Conservation (phyloP, 2,113 vertebrate species). For the Sphyrna mokarran region DNA sequence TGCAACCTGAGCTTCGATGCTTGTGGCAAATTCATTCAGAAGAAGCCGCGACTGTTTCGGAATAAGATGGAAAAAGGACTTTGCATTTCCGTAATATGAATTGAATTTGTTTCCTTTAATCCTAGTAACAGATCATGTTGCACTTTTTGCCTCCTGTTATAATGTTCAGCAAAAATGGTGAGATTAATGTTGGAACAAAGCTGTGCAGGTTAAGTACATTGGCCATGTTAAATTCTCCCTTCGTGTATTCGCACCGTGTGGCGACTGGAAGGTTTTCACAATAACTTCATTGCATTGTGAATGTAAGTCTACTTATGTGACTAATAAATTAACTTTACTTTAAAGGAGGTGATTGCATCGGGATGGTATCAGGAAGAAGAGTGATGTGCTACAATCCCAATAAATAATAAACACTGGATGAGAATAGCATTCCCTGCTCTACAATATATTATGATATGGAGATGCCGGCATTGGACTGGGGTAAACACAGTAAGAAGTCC, state of each 20-base stretch:
- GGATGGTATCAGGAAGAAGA: not conserved
- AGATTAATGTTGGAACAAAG: not conserved
- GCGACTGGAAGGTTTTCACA: too few relatives aligned
- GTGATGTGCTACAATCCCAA: not conserved
- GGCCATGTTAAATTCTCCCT: too few relatives aligned
- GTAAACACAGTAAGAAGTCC: too few relatives aligned
- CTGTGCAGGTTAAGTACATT: too few relatives aligned
- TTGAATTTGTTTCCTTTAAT: not conserved
- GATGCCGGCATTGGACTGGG: too few relatives aligned
- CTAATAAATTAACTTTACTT: too few relatives aligned
- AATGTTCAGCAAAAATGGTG: not conserved
- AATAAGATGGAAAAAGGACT: not conserved
- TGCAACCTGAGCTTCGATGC: not conserved
- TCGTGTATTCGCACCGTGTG: too few relatives aligned
- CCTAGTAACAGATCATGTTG: not conserved
- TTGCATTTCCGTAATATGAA: not conserved
- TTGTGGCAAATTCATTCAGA: not conserved
- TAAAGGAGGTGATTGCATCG: not conserved
- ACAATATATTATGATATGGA: not conserved
- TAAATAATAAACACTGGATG: not conserved
- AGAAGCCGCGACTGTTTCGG: not conserved
- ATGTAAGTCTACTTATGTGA: too few relatives aligned
- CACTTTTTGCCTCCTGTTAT: not conserved
- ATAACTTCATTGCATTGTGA: too few relatives aligned
- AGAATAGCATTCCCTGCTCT: not conserved